Percentiles rank a stretch among this genome's conserved stretches.
phyloP scores from a whole-genome alignment of 2,888 invertebrate species.

The Andricus curvator region DNA sequence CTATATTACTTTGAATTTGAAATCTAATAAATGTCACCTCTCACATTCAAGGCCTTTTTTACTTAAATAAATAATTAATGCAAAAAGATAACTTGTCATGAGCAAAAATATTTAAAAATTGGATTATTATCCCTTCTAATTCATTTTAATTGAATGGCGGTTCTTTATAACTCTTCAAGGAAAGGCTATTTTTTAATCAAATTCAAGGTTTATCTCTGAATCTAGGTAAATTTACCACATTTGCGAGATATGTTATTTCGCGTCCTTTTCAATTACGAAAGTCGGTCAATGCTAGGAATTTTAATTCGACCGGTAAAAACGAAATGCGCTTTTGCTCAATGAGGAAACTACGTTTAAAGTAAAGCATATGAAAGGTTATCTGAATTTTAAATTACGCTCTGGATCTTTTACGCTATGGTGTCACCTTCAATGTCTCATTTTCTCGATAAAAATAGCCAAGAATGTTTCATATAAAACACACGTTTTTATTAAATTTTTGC shows the following conservation, averaged over 20 bases:
- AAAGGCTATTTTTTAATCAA: not conserved
- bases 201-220: not conserved
- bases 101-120: not conserved
- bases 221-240: not conserved
- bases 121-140: not conserved
- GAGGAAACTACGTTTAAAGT: conserved; percentile 28
- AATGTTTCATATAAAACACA: not conserved
- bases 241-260: not conserved
- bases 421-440: not conserved
- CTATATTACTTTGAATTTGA: too few relatives aligned
- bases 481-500: too few relatives aligned
- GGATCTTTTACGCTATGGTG: conserved; percentile 14
- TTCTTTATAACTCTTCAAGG: not conserved
- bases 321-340: conserved; percentile 21
- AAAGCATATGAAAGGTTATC: conserved; percentile 16
- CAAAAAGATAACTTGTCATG: too few relatives aligned
- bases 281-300: conserved; percentile 29
- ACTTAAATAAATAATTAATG: too few relatives aligned
- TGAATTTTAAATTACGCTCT: conserved; percentile 22
- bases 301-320: conserved; percentile 8
- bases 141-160: not conserved
- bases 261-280: conserved; percentile 18
- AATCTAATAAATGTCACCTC: too few relatives aligned
- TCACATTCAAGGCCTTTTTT: too few relatives aligned
- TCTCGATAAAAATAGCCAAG: not conserved